Evolutionary conservation across 2,888 invertebrate genomes (phyloP), one percentile per base, ranked within the genome.

Genomic region (Blomia tropicalis): DNA sequence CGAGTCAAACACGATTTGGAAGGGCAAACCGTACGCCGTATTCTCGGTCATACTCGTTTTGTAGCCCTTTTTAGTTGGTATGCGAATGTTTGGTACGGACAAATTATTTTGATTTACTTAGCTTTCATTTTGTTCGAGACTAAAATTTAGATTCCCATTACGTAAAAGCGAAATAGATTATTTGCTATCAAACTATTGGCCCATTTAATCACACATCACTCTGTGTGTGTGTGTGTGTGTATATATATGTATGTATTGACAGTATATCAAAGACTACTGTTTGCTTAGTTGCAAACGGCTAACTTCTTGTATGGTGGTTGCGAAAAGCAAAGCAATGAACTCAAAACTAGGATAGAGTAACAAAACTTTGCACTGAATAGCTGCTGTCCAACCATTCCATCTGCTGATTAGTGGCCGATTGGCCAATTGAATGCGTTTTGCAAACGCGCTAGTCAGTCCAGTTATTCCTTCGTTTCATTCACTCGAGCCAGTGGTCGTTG

Each of bases 31-130:
- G n/a, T n/a, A n/a, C n/a, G n/a, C n/a, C n/a, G n/a, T n/a, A n/a
- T n/a, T n/a, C n/a, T n/a, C n/a, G n/a, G n/a, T n/a, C n/a, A n/a
- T n/a, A n/a, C n/a, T n/a, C n/a, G n/a, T n/a, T n/a, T n/a, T n/a
- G n/a, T n/a, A n/a, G n/a, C n/a, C n/a, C n/a, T n/a, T n/a, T n/a
- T n/a, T n/a, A n/a, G n/a, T n/a, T n/a, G n/a, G n/a, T n/a, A n/a
- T n/a, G n/a, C n/a, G n/a, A n/a, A n/a, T n/a, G n/a, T n/a, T n/a
- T n/a, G n/a, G n/a, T n/a, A n/a, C 22, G 11, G 51, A 47, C 51
- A 47, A 47, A 47, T 47, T 47, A 47, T 47, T n/a, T 47, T 19
- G 51, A 47, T 47, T 47, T 47, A 47, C 51, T 47, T 47, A 27
- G 23, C 51, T n/a, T 14, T 41, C 41, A n/a, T n/a, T n/a, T 17